phyloP scores from a whole-genome alignment of 2,888 invertebrate species.

The Hemithea aestivaria region DNA sequence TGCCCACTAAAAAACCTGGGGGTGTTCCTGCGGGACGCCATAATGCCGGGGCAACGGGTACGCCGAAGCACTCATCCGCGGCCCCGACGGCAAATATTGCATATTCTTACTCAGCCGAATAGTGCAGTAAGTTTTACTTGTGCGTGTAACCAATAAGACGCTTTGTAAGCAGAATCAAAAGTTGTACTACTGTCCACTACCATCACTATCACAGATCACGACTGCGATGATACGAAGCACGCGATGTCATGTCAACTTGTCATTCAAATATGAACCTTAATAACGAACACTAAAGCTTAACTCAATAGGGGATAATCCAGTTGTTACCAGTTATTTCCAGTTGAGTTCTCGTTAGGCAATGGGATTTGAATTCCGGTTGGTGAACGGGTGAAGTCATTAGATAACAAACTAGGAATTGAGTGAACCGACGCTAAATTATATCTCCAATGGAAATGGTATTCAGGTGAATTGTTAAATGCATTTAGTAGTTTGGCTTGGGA shows the following conservation, averaged over 20 bases:
- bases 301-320: constrained; percentile 4
- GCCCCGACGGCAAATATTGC: no score
- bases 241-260: neutral
- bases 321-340: constrained; percentile 1
- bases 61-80: no score
- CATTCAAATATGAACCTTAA: constrained; percentile 1
- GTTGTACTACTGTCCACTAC: no score
- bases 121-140: no score
- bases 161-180: no score
- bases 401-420: constrained; percentile 5
- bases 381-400: constrained; percentile 6
- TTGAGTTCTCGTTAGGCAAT: constrained; percentile 7
- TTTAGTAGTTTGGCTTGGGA: no score
- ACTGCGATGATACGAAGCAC: neutral
- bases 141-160: no score
- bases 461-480: no score
- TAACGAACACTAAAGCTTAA: neutral
- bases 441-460: neutral
- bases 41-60: no score
- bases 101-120: no score
- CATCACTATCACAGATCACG: neutral
- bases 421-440: neutral
- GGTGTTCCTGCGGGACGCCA: no score
- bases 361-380: constrained; percentile 6
- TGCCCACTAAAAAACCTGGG: no score